phyloP scores from a whole-genome alignment of 37 sponge, comb jelly and placozoan genomes.

The Spongilla lacustris region DNA sequence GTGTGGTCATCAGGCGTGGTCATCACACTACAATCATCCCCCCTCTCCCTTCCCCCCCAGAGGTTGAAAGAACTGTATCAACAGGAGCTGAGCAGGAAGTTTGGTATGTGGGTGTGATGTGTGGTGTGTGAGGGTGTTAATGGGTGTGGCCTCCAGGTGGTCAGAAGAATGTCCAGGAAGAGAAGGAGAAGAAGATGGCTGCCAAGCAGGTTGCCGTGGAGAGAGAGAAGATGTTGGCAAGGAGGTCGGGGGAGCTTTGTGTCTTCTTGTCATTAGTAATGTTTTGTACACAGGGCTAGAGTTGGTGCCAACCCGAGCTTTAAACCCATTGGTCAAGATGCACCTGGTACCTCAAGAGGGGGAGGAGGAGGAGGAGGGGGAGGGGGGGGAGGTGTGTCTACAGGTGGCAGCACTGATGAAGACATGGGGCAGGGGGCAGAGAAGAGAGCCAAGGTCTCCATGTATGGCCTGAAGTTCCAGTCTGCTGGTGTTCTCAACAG shows the following conservation, averaged over 20 bases:
- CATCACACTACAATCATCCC: neutral
- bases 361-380: neutral
- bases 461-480: conserved; percentile 64
- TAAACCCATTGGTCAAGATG: conserved; percentile 41
- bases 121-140: neutral
- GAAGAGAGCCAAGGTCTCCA: conserved; percentile 43
- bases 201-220: conserved; percentile 56
- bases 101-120: conserved; percentile 32
- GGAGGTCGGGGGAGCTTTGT: conserved; percentile 4
- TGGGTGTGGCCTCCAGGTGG: conserved; percentile 24
- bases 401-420: conserved; percentile 14
- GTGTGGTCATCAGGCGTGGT: neutral
- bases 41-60: conserved; percentile 27
- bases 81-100: conserved; percentile 68
- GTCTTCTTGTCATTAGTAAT: neutral
- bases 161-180: conserved; percentile 31
- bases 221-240: conserved; percentile 54
- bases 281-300: neutral
- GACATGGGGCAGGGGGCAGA: conserved; percentile 17
- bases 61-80: conserved; percentile 67
- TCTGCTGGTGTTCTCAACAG: conserved; percentile 57
- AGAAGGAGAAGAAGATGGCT: conserved; percentile 55
- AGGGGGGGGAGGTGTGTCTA: too few species aligned
- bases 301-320: conserved; percentile 42
- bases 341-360: neutral